Conservation (phyloP, 2,888 invertebrate genomes). For the Orthosia cruda region DNA sequence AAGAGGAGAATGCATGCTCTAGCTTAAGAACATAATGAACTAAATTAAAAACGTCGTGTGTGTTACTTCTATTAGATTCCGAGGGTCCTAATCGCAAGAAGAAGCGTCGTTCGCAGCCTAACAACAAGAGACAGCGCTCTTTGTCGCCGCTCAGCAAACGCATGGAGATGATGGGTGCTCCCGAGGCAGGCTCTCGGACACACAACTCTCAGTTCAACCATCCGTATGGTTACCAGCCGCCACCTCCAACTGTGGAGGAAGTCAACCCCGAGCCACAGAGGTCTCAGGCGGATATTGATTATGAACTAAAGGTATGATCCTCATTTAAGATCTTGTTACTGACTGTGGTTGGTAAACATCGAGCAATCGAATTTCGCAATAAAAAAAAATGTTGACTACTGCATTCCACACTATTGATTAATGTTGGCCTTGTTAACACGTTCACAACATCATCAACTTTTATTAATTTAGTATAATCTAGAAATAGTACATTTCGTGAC, state of each 20-base stretch:
- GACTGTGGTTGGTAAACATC: too few relatives aligned
- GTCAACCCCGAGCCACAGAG: slow-evolving; percentile 81
- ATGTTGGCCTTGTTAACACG: too few relatives aligned
- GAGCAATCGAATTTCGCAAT: too few relatives aligned
- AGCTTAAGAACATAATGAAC: neutral
- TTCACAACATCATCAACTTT: too few relatives aligned
- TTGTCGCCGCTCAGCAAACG: slow-evolving; percentile 96
- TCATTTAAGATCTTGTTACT: too few relatives aligned
- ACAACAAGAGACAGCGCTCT: slow-evolving; percentile 93
- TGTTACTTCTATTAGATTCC: slow-evolving; percentile 79
- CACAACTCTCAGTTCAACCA: slow-evolving; percentile 94
- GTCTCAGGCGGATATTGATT: slow-evolving; percentile 92
- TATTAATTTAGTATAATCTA: too few relatives aligned
- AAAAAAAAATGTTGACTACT: too few relatives aligned
- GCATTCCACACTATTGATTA: too few relatives aligned
- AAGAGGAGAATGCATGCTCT: slow-evolving; percentile 28
- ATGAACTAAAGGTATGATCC: slow-evolving; percentile 92
- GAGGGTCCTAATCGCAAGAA: slow-evolving; percentile 91
- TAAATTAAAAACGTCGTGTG: neutral
- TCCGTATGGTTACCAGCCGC: slow-evolving; percentile 92
- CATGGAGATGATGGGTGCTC: slow-evolving; percentile 94
- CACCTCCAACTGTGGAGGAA: slow-evolving; percentile 89
- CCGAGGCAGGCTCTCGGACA: slow-evolving; percentile 85
- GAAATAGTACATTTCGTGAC: too few relatives aligned
- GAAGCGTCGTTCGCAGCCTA: slow-evolving; percentile 91